Evolutionary conservation across 2,113 vertebrate genomes (phyloP).

Genomic region (Entelurus aequoreus): DNA sequence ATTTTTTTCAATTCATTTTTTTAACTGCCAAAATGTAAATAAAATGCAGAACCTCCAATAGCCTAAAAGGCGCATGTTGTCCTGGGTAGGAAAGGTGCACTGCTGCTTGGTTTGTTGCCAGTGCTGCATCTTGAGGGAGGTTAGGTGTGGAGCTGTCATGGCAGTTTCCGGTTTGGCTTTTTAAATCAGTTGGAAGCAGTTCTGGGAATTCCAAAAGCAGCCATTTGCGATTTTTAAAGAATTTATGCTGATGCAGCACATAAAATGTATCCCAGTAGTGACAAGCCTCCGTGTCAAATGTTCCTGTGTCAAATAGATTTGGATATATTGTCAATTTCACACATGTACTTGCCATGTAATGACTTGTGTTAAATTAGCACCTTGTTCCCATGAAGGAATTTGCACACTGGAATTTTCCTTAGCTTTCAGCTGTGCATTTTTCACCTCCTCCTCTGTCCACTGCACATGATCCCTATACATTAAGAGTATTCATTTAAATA

Average conservation of each 20-base stretch:
- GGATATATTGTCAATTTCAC: constrained; percentile 8
- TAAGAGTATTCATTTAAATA: background rate
- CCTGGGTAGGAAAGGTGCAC: constrained; percentile 72
- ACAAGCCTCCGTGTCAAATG: constrained; percentile 80
- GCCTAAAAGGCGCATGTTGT: constrained; percentile 75
- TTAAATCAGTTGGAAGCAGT: constrained; percentile 67
- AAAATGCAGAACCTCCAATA: constrained; percentile 79
- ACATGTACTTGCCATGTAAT: background rate
- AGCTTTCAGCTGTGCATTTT: constrained; percentile 71
- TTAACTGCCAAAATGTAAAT: background rate
- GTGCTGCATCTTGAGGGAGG: background rate
- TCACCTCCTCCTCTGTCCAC: constrained; percentile 84
- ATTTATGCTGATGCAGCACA: constrained; percentile 81
- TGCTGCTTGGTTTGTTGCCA: constrained; percentile 12
- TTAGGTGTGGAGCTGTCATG: background rate
- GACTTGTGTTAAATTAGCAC: constrained; percentile 26
- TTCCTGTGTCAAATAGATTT: constrained; percentile 67
- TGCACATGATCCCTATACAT: constrained; percentile 85
- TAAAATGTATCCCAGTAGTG: constrained; percentile 91
- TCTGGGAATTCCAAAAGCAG: constrained; percentile 90
- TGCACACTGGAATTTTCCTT: constrained; percentile 77
- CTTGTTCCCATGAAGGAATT: constrained; percentile 76
- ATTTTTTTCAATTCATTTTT: no score
- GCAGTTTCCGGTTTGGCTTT: constrained; percentile 7
- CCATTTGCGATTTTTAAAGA: constrained; percentile 95